Evolutionary conservation across 2,113 vertebrate genomes (phyloP), one percentile per base, ranked within the genome.

Genomic region (Syrrhaptes paradoxus): DNA sequence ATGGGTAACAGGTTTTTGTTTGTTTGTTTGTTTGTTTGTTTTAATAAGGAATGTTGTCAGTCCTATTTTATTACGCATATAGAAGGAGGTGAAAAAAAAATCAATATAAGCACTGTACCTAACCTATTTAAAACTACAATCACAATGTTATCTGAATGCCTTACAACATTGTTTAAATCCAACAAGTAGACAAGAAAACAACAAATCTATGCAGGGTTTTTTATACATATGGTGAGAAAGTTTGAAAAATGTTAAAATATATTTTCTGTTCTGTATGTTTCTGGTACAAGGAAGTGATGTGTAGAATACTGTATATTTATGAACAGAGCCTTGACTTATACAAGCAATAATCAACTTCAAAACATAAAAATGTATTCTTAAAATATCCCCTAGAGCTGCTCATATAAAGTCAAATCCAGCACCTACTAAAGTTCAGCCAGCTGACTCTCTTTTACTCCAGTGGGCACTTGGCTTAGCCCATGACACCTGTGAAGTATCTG

Each of bases 61-160:
- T 92, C 93, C 95, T 96, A 95, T 80, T 96, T 96, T 96, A 96
- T 96, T 96, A 96, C 61, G 85, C 20, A 3, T 88, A 95, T 88
- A 96, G 94, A 91, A 95, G 52, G 63, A 91, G 48, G 59, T 90
- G 95, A 91, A 95, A 93, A 94, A 93, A 94, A 58, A 68, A 84
- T 87, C 93, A 95, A 57, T 90, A 96, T 96, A 97, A 93, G 85
- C 95, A 93, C 88, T 93, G 90, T 71, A 84, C 46, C 95, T 96
- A 96, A 41, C 88, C 93, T 97, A 96, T 90, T 95, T 90, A 95
- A 94, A 96, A 95, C 96, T 97, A 97, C 96, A 95, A 84, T 90
- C 92, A 96, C 96, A 95, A 93, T 93, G 95, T 94, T 95, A 96
- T 96, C 70, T 78, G 79, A 96, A 93, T 90, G 95, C 70, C 92